Base-by-base conservation (phyloP, 2,888 invertebrate genomes). In the Lacanobia oleracea region DNA sequence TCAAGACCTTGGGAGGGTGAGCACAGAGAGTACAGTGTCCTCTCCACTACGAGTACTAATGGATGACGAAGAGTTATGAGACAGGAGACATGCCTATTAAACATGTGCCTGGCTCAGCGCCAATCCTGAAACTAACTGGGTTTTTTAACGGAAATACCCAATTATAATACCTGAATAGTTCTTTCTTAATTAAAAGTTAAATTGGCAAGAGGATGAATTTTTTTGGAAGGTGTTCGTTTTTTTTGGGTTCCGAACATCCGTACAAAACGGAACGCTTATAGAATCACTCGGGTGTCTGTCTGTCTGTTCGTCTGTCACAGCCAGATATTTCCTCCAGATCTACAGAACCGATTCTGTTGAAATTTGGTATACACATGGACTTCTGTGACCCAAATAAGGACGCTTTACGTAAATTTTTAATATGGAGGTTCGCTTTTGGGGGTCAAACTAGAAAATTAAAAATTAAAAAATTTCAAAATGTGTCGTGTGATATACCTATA, bases 121-220 rank as follows among this genome's bases (percentile, higher is more conserved):
- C 79, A 79, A 45, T 7, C 12, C 33, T 27, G 5, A 1, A 10
- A 63, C 61, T 50, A 27, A 60, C 51, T 45, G 54, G 33, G 8
- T 16, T 56, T 64, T 65, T 51, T 43, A 40, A 73, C 82, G 78
- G 79, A 81, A 79, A 79, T 72, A 62, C 67, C 57, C 78, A 77
- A 72, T 79, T 77, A 59, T 51, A 59, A 56, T 65, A 72, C 75
- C 59, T 65, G 65, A 72, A 78, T 56, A 65, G 56, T 45, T 57
- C 1, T 57, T 65, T 23, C 7, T 9, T 65, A n/a, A 76, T 71
- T 61, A 77, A 56, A 45, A 53, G n/a, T 56, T 50, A 23, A 74
- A 64, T 51, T 51, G n/a, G 27, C 10, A 14, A 53, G 4, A 78
- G 2, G 23, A 48, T 12, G 18, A 21, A 62, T 18, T 37, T 27